Base-by-base conservation (phyloP, 2,888 invertebrate genomes). In the Subacronicta megacephala region DNA sequence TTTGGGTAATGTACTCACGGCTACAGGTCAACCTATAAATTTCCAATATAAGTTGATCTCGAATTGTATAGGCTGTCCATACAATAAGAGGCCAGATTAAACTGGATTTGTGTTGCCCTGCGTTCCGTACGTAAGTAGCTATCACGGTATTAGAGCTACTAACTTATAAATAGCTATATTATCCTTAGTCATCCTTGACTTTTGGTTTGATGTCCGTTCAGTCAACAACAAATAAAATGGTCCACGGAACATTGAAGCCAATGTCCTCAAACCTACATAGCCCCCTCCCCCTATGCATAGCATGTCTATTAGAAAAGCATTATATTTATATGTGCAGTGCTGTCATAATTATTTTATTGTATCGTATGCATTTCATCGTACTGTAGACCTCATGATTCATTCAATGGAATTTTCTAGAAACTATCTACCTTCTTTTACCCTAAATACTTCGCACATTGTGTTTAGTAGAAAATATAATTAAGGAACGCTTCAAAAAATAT, bases 261-360 rank as follows among this genome's bases (percentile, higher is more conserved):
- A 40, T 37, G 51, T 64, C 26, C 6, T 36, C n/a, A 40, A n/a
- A n/a, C n/a, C n/a, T 38, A 31, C n/a, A 31, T 31, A 31, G n/a
- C 31, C 31, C 31, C 31, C 31, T 31, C n/a, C 62, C 75, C 73
- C 72, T 71, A 75, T 75, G 68, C 75, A 72, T 61, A 75, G 86
- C 83, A 86, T 85, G 85, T 37, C 43, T 67, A 78, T 74, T 78
- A 69, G 75, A 62, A 62, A 70, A 60, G 74, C 79, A 76, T 73
- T 76, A 56, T 59, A 55, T 78, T 62, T 73, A 67, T 62, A 56
- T 66, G 68, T 80, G 64, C 62, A 55, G 54, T 40, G 42, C 47
- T 62, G 47, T 47, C 62, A 36, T 45, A 37, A 38, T 47, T 58
- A 42, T 50, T 56, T 49, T 59, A 59, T 55, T 58, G 7, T 56